phyloP scores from a whole-genome alignment of 2,888 invertebrate species.

The Lysandra bellargus region DNA sequence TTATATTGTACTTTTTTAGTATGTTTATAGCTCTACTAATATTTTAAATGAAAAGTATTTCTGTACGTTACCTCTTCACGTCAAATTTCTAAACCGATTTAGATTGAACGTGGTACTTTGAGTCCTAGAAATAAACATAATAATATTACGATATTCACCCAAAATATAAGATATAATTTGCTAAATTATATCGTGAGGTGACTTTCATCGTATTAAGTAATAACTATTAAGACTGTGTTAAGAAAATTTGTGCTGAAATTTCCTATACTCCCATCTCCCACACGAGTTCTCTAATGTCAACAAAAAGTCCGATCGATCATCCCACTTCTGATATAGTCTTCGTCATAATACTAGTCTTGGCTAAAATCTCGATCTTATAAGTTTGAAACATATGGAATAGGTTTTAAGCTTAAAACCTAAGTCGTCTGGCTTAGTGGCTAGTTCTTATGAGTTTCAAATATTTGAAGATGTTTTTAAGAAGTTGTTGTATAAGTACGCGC shows the following conservation, averaged over 20 bases:
- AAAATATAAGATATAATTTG: too few species aligned
- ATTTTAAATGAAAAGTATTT: too few species aligned
- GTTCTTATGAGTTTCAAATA: background rate
- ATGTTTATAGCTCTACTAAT: too few species aligned
- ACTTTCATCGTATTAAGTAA: too few species aligned
- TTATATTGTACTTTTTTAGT: too few species aligned
- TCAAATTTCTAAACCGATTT: too few species aligned
- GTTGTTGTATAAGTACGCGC: too few species aligned
- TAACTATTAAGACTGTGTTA: background rate
- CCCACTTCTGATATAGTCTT: background rate
- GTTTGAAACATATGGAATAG: background rate
- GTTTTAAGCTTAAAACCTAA: background rate
- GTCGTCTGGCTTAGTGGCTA: background rate
- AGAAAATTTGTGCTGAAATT: background rate
- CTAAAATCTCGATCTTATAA: background rate
- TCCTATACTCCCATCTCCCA: background rate
- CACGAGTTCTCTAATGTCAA: background rate
- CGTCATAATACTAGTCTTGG: background rate
- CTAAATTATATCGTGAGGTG: too few species aligned
- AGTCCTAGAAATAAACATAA: too few species aligned
- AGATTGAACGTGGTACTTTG: too few species aligned
- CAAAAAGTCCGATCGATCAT: background rate
- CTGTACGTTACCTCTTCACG: too few species aligned
- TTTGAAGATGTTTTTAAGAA: background rate
- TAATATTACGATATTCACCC: too few species aligned